Evolutionary conservation across 1,140 invertebrate genomes (phyloP), one percentile per base, ranked within the genome.

Genomic region (Solenopsis fugax): DNA sequence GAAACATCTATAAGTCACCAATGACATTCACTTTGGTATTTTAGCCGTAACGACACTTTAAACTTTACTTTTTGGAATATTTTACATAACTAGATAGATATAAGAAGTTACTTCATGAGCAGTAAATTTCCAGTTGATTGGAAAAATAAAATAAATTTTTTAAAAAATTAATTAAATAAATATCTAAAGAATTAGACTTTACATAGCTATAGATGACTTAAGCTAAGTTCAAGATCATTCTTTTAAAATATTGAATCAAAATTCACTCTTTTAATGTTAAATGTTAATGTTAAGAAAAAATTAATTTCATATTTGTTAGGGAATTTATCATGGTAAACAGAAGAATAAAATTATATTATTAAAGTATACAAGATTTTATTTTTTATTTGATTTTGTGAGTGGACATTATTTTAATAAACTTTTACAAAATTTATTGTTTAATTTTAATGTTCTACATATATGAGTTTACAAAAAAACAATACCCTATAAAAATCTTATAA

Each of bases 191-290:
- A 9, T 58, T 37, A 54, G 5, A 52, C 34, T 12, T 73, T 37
- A 54, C n/a, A 71, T 29, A 50, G 12, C 48, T 56, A 7, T 56
- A n/a, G 41, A 41, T 5, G 4, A 41, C 5, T 76, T 58, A 45
- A 60, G 5, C 58, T 58, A 45, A 60, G 5, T 1, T 24, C 7
- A 77, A 48, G 1, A 64, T 29, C 0, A 24, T 29, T n/a, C 3
- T 77, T 62, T 56, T 45, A 77, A 45, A 16, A 76, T 77, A 45
- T 77, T 21, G 18, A 24, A 4, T 62, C 1, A 45, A 29, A 24
- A 45, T 18, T 29, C 18, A 18, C 12, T 65, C 29, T 21, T 52
- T 12, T 72, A 72, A 24, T 45, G 4, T 41, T 41, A 12, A 77
- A 76, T 1, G 1, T 45, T 41, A 45, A 58, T 37, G n/a, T 13